Evolutionary conservation across 2,113 vertebrate genomes (phyloP), one percentile per base, ranked within the genome.

Genomic region (Patagioenas fasciata): DNA sequence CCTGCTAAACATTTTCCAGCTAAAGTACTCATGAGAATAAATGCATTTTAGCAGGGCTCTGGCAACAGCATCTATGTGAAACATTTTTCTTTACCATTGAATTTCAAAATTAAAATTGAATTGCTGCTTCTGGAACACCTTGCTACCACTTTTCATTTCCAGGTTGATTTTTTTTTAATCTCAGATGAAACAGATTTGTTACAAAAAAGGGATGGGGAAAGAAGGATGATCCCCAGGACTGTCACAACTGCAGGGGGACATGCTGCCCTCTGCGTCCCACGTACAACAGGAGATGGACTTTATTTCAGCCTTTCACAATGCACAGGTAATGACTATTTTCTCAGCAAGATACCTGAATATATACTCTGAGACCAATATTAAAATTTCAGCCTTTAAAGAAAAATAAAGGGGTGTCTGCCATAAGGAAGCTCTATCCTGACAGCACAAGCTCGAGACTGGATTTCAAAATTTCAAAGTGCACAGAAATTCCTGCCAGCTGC

Each of bases 251-350:
- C 72, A 40, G 1, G 2, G 44, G 23, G 61, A 72, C 71, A 67
- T 2, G 0, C 29, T 7, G 17, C 48, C 16, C n/a, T 69, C 54
- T 28, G 28, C 67, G 11, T 72, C 44, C 29, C 25, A 47, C 0
- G 0, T 25, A 26, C 34, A 53, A 9, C 42, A 75, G 26, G 13
- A 15, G 13, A 29, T 13, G 0, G 2, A 20, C 36, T 75, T 29
- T 5, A 16, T 54, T 67, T n/a, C 65, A 47, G 28, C 32, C 15
- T 51, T 72, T 66, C 53, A 14, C 19, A 21, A 15, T 1, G 11
- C 32, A 57, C 58, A 13, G 0, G 13, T 14, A 56, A 50, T 5
- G 28, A 21, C 23, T 40, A 26, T 60, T 71, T 57, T 26, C 56
- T 47, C 17, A 71, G 44, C 20, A 47, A 75, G 36, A 25, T 8